Evolutionary conservation across 2,888 invertebrate species (phyloP), one percentile per base, ranked within the genome.

Genomic region (Neelides folsomi): DNA sequence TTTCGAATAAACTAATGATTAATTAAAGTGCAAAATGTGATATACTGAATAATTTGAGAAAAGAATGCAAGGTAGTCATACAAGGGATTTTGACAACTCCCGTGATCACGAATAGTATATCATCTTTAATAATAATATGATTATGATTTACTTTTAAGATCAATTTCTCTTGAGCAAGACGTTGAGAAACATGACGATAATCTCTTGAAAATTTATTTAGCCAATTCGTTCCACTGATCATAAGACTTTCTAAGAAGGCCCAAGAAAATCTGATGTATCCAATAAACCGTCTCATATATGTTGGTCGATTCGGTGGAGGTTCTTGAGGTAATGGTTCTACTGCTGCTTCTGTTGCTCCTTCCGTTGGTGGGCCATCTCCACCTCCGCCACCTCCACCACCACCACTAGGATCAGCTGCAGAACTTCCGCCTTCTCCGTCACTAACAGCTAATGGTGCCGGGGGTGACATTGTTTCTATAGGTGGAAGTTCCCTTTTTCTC

Each of bases 151-250:
- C 89, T 79, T 92, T 94, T 1, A 94, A 72, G 51, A 79, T 73
- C 70, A 82, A 85, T 73, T 94, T 94, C 69, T 98, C 97, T 55
- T 82, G 78, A 0, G 83, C 80, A 50, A 98, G 76, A 27, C 89
- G 85, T 62, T 82, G 81, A 19, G 94, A 85, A 0, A 98, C 90
- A 69, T 92, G 93, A 67, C 97, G 79, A 72, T 95, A 95, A 71
- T 97, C 94, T 50, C 85, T 78, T 0, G 97, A 97, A 66, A 87
- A 82, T 65, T 78, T 79, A 74, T 95, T 90, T 52, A 95, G 74
- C 65, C 83, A 79, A 50, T 79, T 78, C 2, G 90, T 92, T 48
- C 87, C 67, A 18, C 88, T 86, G 49, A 89, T 83, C 70, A 94
- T 77, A 6, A 79, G 69, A 65, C 88, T 86, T 59, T 81, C 80